These are phyloP conservation scores for Microchirus variegatus DNA, from an alignment of 2,797 vertebrate genomes.

Conservation along the genomic window DNA sequence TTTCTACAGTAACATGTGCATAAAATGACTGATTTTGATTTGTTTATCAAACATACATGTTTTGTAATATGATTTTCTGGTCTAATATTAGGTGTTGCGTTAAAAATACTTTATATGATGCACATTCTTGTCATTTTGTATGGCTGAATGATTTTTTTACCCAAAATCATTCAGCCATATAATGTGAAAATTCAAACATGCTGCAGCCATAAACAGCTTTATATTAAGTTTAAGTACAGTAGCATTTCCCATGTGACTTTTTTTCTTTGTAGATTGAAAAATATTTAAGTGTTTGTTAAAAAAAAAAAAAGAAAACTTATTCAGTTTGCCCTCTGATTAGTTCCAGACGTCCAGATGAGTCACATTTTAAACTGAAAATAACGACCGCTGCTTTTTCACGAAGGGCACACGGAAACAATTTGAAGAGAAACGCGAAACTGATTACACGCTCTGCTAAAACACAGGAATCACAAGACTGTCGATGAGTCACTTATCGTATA, in stretches of 20 bases:
- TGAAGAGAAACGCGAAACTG: constrained; percentile 17
- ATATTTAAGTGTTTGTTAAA: constrained; percentile 17
- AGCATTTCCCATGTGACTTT: background rate
- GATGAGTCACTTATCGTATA: constrained; percentile 12
- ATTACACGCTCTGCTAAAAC: constrained; percentile 1
- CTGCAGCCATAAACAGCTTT: background rate
- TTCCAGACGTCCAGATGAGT: constrained; percentile 57
- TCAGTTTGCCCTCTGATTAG: constrained; percentile 26
- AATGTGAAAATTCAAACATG: background rate
- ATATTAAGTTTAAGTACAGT: background rate
- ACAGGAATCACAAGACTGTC: constrained; percentile 6
- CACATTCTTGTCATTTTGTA: no score
- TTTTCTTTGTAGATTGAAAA: constrained; percentile 2
- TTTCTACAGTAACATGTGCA: no score
- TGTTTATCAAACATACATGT: no score
- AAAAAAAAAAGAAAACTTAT: constrained; percentile 17
- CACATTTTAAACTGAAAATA: constrained; percentile 32
- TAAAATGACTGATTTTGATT: no score
- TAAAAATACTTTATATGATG: no score
- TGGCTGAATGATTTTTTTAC: no score
- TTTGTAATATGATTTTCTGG: no score
- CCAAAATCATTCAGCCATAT: no score
- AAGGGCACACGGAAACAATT: constrained; percentile 17
- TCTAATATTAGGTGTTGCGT: no score
- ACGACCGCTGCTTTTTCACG: constrained; percentile 20